Percentiles rank a stretch among this genome's conserved stretches.
These are phyloP conservation scores for Champsocephalus esox DNA, from an alignment of 2,797 vertebrate genomes.

Conservation along the genomic window DNA sequence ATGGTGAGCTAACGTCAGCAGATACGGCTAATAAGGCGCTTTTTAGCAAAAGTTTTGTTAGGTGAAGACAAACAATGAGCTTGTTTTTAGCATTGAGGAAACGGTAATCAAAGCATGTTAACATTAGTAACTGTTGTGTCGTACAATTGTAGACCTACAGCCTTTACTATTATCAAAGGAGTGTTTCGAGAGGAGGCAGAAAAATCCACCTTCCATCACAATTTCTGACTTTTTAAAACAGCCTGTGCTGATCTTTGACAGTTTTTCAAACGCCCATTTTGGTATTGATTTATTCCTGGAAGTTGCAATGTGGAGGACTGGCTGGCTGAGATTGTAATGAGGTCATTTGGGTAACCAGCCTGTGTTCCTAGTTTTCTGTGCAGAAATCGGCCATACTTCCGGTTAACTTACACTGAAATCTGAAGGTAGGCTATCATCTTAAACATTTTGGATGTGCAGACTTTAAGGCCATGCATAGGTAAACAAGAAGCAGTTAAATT, in stretches of 20 bases:
- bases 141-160: neutral
- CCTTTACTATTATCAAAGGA: neutral
- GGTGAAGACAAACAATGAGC: neutral
- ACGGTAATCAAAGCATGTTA: neutral
- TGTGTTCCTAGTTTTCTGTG: neutral
- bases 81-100: neutral
- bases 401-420: slow-evolving; percentile 5
- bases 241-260: neutral
- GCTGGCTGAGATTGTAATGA: slow-evolving; percentile 7
- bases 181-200: no score
- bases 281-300: slow-evolving; percentile 17
- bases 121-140: neutral
- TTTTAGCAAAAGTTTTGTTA: slow-evolving; percentile 43
- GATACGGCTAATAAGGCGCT: slow-evolving; percentile 46
- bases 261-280: neutral
- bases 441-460: neutral
- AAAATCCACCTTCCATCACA: neutral
- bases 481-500: neutral
- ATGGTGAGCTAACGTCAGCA: slow-evolving; percentile 40
- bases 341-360: neutral
- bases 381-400: neutral
- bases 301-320: neutral
- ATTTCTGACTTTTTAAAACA: neutral
- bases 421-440: neutral
- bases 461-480: neutral